Evolutionary conservation across 1,140 invertebrate genomes (phyloP), one percentile per base, ranked within the genome.

Genomic region (Latrodectus geometricus): DNA sequence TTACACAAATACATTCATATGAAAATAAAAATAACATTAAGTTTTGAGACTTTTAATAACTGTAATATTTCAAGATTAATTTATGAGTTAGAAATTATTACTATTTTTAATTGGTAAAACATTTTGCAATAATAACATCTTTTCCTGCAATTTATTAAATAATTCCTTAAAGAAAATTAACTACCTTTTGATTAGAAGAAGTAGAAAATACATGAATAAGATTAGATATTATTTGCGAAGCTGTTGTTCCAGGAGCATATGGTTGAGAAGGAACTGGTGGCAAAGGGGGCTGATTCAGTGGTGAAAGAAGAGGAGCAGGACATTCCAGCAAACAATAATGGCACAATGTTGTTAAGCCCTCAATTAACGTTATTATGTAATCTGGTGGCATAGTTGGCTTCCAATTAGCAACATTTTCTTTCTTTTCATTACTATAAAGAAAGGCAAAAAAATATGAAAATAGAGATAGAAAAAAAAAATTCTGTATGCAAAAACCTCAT

Each of bases 301-400:
- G 79, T 9, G 76, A 85, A 21, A 84, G 93, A 93, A 9, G 93
- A 93, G 70, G 93, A 93, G 90, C 54, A 17, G 88, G 81, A 75
- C 85, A 83, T 68, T 97, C 96, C 88, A 97, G 91, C 17, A 97
- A 91, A 89, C 96, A 97, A 91, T 96, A 97, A 91, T 97, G 96
- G 89, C 95, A 94, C 9, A 97, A 91, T 61, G 96, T 95, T 0
- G 96, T 96, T 78, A 97, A 90, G 0, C 95, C 95, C 91, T 97
- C 96, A 81, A 97, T 90, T 90, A 96, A 93, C 0, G 93, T 95
- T 0, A 96, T 92, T 0, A 95, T 93, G 90, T 97, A 96, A 91
- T 97, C 96, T 0, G 95, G 94, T 4, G 95, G 95, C 83, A 87
- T 87, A 14, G 73, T 21, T 78, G 50, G 48, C n/a, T 70, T 81